Evolutionary conservation across 2,888 invertebrate species (phyloP).

Genomic region (Meteorus cinctellus): DNA sequence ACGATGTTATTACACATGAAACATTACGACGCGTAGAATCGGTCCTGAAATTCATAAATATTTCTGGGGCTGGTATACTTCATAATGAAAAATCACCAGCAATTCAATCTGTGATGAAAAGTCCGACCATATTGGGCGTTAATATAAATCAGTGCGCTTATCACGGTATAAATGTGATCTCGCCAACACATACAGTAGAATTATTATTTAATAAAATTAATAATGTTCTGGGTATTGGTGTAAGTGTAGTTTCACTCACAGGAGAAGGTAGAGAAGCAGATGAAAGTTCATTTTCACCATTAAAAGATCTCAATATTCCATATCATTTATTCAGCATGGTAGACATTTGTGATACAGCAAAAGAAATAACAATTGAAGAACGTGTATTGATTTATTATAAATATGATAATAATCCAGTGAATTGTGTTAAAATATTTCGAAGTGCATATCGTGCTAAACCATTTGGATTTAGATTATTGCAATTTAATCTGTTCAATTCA

Average conservation of each 20-base stretch:
- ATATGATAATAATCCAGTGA: slow-evolving; percentile 96
- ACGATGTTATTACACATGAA: slow-evolving; percentile 86
- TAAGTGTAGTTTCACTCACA: slow-evolving; percentile 91
- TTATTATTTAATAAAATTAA: slow-evolving; percentile 84
- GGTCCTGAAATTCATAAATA: slow-evolving; percentile 84
- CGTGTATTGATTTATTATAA: slow-evolving; percentile 95
- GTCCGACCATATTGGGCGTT: slow-evolving; percentile 87
- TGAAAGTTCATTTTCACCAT: slow-evolving; percentile 90
- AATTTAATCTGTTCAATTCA: slow-evolving; percentile 93
- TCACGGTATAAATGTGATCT: slow-evolving; percentile 93
- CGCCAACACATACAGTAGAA: slow-evolving; percentile 88
- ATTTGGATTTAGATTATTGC: slow-evolving; percentile 90
- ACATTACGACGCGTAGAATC: slow-evolving; percentile 83
- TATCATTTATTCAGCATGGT: slow-evolving; percentile 95
- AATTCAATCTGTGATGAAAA: slow-evolving; percentile 90
- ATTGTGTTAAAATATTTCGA: slow-evolving; percentile 97
- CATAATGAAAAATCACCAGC: slow-evolving; percentile 97
- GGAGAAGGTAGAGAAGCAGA: slow-evolving; percentile 93
- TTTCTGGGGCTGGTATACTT: slow-evolving; percentile 94
- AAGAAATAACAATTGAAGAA: slow-evolving; percentile 92
- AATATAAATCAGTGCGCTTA: slow-evolving; percentile 89
- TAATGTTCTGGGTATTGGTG: slow-evolving; percentile 90
- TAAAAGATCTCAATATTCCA: slow-evolving; percentile 87
- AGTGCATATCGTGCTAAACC: slow-evolving; percentile 89
- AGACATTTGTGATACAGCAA: slow-evolving; percentile 96